Evolutionary conservation across 2,888 invertebrate genomes (phyloP).

Genomic region (Tenthredo livida): DNA sequence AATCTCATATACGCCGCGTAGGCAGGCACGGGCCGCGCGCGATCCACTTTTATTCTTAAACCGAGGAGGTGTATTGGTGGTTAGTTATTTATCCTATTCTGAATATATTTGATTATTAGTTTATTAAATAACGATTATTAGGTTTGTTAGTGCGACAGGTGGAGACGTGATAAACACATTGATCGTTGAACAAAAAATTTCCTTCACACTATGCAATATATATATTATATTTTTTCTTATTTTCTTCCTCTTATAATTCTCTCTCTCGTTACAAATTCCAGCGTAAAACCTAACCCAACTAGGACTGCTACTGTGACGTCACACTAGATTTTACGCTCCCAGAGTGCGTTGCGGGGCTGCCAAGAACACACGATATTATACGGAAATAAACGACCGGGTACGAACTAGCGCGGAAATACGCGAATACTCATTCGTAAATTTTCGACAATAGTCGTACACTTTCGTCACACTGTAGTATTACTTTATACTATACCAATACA

Average conservation of each 20-base stretch:
- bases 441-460: neutral
- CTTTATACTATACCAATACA: neutral
- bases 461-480: too few relatives aligned
- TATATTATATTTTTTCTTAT: too few relatives aligned
- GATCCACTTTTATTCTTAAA: constrained; percentile 68
- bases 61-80: constrained; percentile 64
- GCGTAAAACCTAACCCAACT: constrained; percentile 87
- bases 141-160: constrained; percentile 77
- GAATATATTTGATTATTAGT: constrained; percentile 66
- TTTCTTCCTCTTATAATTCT: too few relatives aligned
- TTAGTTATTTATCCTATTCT: neutral
- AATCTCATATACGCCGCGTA: constrained; percentile 77
- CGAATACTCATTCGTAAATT: constrained; percentile 31
- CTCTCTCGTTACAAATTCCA: constrained; percentile 77
- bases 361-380: neutral
- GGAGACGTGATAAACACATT: constrained; percentile 81
- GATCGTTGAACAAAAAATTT: constrained; percentile 82
- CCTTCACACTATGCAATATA: too few relatives aligned
- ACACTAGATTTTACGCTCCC: constrained; percentile 69
- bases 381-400: neutral
- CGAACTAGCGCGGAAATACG: constrained; percentile 3
- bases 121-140: constrained; percentile 78
- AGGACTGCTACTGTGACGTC: constrained; percentile 80
- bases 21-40: constrained; percentile 69
- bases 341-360: constrained; percentile 59